Base-by-base conservation (phyloP, 2,113 vertebrate species). In the Muscicapa adusta region DNA sequence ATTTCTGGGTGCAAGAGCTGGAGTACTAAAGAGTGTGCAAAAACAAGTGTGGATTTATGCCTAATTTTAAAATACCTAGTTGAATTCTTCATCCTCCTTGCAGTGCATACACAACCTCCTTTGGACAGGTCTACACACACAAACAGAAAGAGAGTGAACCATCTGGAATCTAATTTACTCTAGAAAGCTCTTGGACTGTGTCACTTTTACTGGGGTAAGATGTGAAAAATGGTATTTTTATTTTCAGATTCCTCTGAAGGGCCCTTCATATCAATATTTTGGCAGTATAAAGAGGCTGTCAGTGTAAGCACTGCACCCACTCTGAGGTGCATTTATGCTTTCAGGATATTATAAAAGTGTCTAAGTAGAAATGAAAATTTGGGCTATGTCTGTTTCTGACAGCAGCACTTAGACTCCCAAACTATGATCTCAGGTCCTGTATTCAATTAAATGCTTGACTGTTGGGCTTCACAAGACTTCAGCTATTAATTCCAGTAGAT, bases 401-500 rank as follows among this genome's bases (percentile, higher is more conserved):
- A 88, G 77, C 78, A 88, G 47, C 47, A 66, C 58, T 88, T 73
- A 79, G 43, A 66, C 38, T 83, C 82, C 54, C 51, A 80, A 71
- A 70, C 47, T 51, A 79, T 82, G 93, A 95, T 88, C 78, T 94
- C 85, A 93, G 54, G 28, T 71, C 83, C 81, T 91, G 67, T 63
- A 51, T 62, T 82, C 51, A 28, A 91, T 94, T 85, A 94, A 96
- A 93, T 45, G 50, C 74, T 93, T 93, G 74, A 51, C 67, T 93
- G 80, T 70, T 51, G 63, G 63, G 51, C 25, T 93, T 88, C 91
- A 73, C 23, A 76, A 83, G 38, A 26, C 78, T 91, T 85, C 81
- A 80, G 78, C 56, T 88, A 79, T 91, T 89, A 91, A 88, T 89
- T 93, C 74, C 75, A 83, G 63, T 77, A 83, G 93, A 91, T 74